A percentile compares a stretch with the other conserved stretches of the same genome.
phyloP scores from a whole-genome alignment of 2,888 invertebrate genomes.

The Nymphalis urticae region DNA sequence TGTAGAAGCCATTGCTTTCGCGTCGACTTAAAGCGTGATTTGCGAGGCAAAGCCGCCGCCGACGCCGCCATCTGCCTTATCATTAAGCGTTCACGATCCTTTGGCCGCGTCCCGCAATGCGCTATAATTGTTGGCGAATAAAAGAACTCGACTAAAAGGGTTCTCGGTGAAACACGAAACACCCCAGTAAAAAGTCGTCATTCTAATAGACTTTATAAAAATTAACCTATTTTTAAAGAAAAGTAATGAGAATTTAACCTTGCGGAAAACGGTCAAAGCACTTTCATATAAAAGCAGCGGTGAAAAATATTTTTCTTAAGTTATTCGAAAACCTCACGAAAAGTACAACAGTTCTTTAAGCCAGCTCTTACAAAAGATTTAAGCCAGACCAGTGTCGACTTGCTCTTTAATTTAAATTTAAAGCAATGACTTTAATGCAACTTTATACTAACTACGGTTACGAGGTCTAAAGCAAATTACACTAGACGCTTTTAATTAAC shows the following conservation, averaged over 20 bases:
- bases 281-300: slow-evolving; percentile 56
- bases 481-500: slow-evolving; percentile 58
- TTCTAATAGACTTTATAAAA: slow-evolving; percentile 74
- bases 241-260: slow-evolving; percentile 79
- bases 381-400: slow-evolving; percentile 51
- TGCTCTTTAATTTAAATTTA: slow-evolving; percentile 64
- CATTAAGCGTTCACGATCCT: slow-evolving; percentile 70
- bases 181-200: slow-evolving; percentile 67
- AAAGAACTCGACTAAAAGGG: slow-evolving; percentile 61
- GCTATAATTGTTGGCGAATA: slow-evolving; percentile 69
- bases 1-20: slow-evolving; percentile 66
- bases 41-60: slow-evolving; percentile 69
- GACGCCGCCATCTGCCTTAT: slow-evolving; percentile 65
- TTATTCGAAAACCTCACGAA: slow-evolving; percentile 56
- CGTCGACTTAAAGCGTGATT: slow-evolving; percentile 73
- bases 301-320: slow-evolving; percentile 69
- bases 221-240: slow-evolving; percentile 74
- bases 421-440: slow-evolving; percentile 63
- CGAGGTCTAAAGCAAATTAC: slow-evolving; percentile 57
- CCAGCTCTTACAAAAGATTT: slow-evolving; percentile 60
- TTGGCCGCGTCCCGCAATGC: slow-evolving; percentile 58
- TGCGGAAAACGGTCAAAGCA: slow-evolving; percentile 59
- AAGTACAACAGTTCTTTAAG: slow-evolving; percentile 51
- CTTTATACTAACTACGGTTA: slow-evolving; percentile 55
- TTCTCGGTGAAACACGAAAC: slow-evolving; percentile 53